These are phyloP conservation scores for Syngnathus acus DNA, from an alignment of 2,797 vertebrate genomes.

Conservation along the genomic window DNA sequence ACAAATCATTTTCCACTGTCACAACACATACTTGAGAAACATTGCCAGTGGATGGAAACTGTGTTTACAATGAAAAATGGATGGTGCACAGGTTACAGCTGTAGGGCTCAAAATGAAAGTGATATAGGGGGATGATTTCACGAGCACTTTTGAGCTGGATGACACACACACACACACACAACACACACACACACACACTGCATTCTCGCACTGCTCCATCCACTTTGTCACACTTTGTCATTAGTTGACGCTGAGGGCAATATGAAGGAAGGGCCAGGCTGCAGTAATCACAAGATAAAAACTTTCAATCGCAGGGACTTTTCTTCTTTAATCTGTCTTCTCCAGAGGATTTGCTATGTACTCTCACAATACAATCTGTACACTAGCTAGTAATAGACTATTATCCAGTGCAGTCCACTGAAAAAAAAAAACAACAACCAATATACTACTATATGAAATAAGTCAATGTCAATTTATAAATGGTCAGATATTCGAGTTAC, in stretches of 20 bases:
- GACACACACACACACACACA: slow-evolving; percentile 3
- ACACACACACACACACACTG: neutral
- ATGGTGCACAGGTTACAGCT: slow-evolving; percentile 16
- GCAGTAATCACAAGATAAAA: slow-evolving; percentile 7
- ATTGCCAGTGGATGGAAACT: slow-evolving; percentile 17
- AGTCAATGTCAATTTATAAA: neutral
- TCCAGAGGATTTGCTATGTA: slow-evolving; percentile 22
- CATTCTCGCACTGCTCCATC: neutral
- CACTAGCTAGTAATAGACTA: slow-evolving; percentile 5
- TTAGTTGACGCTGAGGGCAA: neutral
- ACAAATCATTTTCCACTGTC: slow-evolving; percentile 28
- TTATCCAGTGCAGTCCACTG: neutral
- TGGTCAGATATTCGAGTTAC: neutral
- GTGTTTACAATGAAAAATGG: slow-evolving; percentile 33
- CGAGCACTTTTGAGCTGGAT: neutral
- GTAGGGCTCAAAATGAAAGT: slow-evolving; percentile 3
- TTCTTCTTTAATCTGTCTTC: slow-evolving; percentile 41
- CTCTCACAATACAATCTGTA: slow-evolving; percentile 21
- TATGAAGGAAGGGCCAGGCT: neutral
- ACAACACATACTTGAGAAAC: slow-evolving; percentile 13
- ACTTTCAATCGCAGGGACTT: slow-evolving; percentile 35
- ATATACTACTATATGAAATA: neutral
- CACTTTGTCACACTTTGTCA: neutral
- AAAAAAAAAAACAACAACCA: neutral
- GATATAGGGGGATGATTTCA: slow-evolving; percentile 2